These are phyloP conservation scores for Zygaena filipendulae DNA, from an alignment of 2,888 invertebrate genomes.

Conservation along the genomic window DNA sequence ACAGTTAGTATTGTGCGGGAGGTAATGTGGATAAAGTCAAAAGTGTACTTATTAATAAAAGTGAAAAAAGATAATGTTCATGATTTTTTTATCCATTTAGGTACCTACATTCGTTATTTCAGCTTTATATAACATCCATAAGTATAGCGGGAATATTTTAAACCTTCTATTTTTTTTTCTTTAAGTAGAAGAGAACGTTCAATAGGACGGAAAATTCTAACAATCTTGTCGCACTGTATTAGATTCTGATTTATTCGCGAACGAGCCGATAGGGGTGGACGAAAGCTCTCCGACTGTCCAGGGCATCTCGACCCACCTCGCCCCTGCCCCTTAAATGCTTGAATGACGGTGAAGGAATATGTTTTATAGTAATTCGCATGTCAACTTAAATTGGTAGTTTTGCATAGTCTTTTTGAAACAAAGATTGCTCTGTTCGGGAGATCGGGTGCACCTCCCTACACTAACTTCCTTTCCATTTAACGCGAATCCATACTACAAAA, in stretches of 20 bases:
- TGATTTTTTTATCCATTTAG: too few species aligned
- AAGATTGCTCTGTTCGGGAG: slow-evolving; percentile 60
- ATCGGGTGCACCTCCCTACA: slow-evolving; percentile 56
- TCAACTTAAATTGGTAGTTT: slow-evolving; percentile 37
- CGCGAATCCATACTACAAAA: slow-evolving; percentile 63
- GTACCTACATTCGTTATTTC: too few species aligned
- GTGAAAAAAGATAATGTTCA: too few species aligned
- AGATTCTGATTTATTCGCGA: slow-evolving; percentile 60
- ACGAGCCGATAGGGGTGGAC: slow-evolving; percentile 48
- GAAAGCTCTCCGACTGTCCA: slow-evolving; percentile 34
- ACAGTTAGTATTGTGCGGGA: too few species aligned
- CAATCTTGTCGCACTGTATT: slow-evolving; percentile 54
- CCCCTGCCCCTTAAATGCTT: slow-evolving; percentile 17
- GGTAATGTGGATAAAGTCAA: too few species aligned
- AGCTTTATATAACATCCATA: too few species aligned
- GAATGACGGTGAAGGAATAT: too few species aligned
- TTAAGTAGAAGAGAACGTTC: slow-evolving; percentile 35
- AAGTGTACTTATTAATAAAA: too few species aligned
- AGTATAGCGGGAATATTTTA: too few species aligned
- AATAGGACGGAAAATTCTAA: slow-evolving; percentile 56
- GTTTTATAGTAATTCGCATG: slow-evolving; percentile 30
- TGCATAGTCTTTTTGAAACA: slow-evolving; percentile 59
- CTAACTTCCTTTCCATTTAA: slow-evolving; percentile 68
- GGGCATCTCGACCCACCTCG: slow-evolving; percentile 26
- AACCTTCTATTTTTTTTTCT: slow-evolving; percentile 5